Base-by-base conservation (phyloP, 2,888 invertebrate genomes). In the Apodemia duryi region DNA sequence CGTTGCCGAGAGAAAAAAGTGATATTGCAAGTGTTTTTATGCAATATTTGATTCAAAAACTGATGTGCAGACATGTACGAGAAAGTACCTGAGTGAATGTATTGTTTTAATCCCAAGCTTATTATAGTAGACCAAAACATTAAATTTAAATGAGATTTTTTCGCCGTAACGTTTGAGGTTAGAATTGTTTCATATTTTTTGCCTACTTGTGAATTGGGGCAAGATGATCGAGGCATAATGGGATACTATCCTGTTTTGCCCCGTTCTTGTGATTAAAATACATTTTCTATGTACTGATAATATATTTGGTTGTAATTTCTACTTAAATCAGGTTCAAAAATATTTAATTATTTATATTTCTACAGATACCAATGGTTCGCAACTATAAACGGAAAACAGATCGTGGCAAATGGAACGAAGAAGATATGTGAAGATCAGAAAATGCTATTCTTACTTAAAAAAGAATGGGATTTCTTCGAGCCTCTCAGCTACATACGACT, bases 131-230 rank as follows among this genome's bases (percentile, higher is more conserved):
- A 2, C 21, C 51, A 49, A 13, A 13, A 49, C 49, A 49, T 49
- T 49, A 13, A 49, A 13, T 49, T 49, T 9, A 49, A 13, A n/a
- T 9, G 0, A 49, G n/a, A 13, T 49, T 49, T 49, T 13, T 49
- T n/a, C 49, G 49, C 49, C 49, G 49, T 49, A 49, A n/a, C 49
- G 49, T 49, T 49, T 49, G n/a, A 49, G 49, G 49, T 49, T 49
- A 49, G 13, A 49, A n/a, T 49, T 49, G 49, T n/a, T 13, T 49
- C 49, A 13, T 49, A 1, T 49, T 49, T 13, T 49, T 49, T 49
- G 49, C 5, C n/a, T 51, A 51, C n/a, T n/a, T 51, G 21, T 21
- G 21, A 1, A 21, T 21, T 21, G 21, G 21, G 21, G 21, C 21
- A 21, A 21, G 21, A 21, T 21, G 1, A 21, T 21, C 21, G 21